Evolutionary conservation across 2,888 invertebrate genomes (phyloP), one percentile per base, ranked within the genome.

Genomic region (Rapana venosa): DNA sequence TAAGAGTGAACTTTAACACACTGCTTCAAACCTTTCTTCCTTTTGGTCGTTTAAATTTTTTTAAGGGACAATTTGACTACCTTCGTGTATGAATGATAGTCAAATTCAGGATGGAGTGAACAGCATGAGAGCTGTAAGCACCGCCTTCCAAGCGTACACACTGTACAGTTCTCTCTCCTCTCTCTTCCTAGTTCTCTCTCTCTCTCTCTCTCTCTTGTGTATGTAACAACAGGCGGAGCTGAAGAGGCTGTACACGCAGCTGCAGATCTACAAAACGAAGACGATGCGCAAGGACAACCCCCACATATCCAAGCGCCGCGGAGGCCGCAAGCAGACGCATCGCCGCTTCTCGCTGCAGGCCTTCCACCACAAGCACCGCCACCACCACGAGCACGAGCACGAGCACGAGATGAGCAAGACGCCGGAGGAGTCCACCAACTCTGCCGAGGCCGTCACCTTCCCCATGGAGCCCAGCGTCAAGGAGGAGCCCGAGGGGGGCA

Each of bases 211-310:
- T 70, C 70, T 17, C 70, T 70, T 26, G 58, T n/a, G n/a, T n/a
- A n/a, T n/a, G n/a, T n/a, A n/a, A n/a, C n/a, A 79, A 30, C 95
- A 97, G 97, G 97, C 97, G 90, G 97, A 97, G 95, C 96, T 97
- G 93, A 97, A 97, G 94, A 97, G 98, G 94, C 97, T 99, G 92
- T 99, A 99, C 97, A 98, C 98, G 91, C 98, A 99, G 96, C 97
- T 99, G 95, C 98, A 99, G 96, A 97, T 99, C 93, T 97, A 98
- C 95, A 98, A 98, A 95, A 98, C 98, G 96, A 98, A 98, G 97
- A 98, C 98, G 47, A 97, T 99, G 96, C 97, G 98, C 92, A 97
- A 98, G 94, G 98, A 99, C 97, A 99, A 99, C 97, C 99, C 99
- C 88, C 99, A 99, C 97, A 99, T 99, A 96, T 98, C 98, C 94